Base-by-base conservation (phyloP, 2,113 vertebrate genomes). In the Rousettus leschenaultii region DNA sequence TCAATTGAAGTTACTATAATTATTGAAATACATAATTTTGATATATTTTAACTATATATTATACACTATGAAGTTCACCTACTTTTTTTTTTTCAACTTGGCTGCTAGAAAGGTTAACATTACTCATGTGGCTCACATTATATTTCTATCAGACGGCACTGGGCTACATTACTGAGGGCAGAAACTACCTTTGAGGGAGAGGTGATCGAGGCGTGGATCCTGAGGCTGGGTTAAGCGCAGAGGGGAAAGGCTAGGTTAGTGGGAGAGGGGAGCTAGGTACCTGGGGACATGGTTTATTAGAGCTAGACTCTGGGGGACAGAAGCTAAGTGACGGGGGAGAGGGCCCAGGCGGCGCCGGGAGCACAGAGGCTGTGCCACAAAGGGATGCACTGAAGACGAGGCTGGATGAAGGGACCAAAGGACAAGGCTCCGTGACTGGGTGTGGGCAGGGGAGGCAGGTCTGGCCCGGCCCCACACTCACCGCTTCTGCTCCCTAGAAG, bases 401-500 rank as follows among this genome's bases (percentile, higher is more conserved):
- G 22, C 40, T 85, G 21, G 70, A 28, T 13, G 26, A 71, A 71
- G 80, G 40, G 9, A 45, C 59, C 2, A 16, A 55, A 43, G 68
- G 40, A 51, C 43, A 10, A n/a, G 74, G 48, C 18, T 35, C 18
- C 21, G 65, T 13, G 55, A 35, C 21, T 26, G 63, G 68, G 14
- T 10, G 2, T 2, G 9, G 59, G 22, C 38, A 15, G 30, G 61
- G 77, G 26, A 33, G 26, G n/a, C 40, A 48, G 82, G 53, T 8
- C 7, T 3, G 28, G 66, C 90, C 79, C 73, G 88, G 77, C 6
- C 8, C 2, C 6, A 48, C 88, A 98, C 99, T 99, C 99, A 99
- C 99, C 99, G 99, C 98, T 99, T 99, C 95, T 99, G 99, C 97
- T 99, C 99, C 98, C 99, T 99, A 99, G 70, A 80, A 97, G 91